These are phyloP conservation scores for Pomacea canaliculata DNA, from an alignment of 2,888 invertebrate genomes.

Conservation along the genomic window DNA sequence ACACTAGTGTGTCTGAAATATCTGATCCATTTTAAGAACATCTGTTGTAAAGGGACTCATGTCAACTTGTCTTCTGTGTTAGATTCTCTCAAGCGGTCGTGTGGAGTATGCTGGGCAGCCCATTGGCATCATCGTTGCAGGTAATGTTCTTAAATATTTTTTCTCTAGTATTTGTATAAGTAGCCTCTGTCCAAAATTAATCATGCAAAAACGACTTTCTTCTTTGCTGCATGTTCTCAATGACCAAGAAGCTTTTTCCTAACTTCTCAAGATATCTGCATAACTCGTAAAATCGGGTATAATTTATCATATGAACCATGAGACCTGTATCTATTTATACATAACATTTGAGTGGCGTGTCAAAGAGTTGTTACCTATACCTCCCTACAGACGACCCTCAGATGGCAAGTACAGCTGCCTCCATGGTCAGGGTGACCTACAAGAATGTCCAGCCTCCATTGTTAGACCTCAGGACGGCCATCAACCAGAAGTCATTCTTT, in stretches of 20 bases:
- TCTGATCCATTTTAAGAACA: background rate
- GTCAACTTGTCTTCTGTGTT: background rate
- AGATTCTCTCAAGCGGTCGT: conserved; percentile 71
- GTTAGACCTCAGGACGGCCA: conserved; percentile 61
- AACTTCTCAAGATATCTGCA: too few species aligned
- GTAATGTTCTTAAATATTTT: conserved; percentile 31
- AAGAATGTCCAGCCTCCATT: conserved; percentile 64
- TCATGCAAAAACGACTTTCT: too few species aligned
- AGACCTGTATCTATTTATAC: too few species aligned
- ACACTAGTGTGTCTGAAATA: too few species aligned
- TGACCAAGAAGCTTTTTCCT: too few species aligned
- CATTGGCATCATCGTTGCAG: conserved; percentile 81
- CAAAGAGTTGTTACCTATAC: background rate
- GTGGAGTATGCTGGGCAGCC: conserved; percentile 81
- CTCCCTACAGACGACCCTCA: conserved; percentile 44
- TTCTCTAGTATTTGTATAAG: too few species aligned
- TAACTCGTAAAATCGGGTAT: too few species aligned
- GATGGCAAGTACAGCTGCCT: conserved; percentile 61
- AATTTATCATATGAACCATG: too few species aligned
- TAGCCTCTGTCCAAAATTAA: too few species aligned
- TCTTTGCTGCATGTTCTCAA: too few species aligned
- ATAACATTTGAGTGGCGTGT: background rate
- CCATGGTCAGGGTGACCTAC: conserved; percentile 66
- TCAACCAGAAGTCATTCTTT: conserved; percentile 56
- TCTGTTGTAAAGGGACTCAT: too few species aligned